phyloP scores from a whole-genome alignment of 2,888 invertebrate species.

The Neria commutata region DNA sequence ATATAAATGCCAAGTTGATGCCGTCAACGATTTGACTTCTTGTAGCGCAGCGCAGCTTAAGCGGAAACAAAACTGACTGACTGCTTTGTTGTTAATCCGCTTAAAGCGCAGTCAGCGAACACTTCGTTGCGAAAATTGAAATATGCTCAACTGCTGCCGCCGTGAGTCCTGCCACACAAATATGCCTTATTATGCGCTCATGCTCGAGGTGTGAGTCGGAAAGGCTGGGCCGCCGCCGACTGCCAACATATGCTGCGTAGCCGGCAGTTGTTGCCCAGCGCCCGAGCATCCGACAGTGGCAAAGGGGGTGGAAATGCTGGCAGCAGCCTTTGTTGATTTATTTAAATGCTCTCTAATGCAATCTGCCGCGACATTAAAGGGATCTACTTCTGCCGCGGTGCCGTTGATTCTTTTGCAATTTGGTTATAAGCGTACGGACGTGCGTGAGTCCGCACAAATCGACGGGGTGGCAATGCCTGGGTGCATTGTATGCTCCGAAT shows the following conservation, averaged over 20 bases:
- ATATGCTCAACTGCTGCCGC: background rate
- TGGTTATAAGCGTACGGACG: constrained; percentile 43
- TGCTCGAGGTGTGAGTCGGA: constrained; percentile 21
- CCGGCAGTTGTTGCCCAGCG: background rate
- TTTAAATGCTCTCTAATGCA: constrained; percentile 31
- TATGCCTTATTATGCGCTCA: background rate
- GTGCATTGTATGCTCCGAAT: background rate
- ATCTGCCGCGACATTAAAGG: constrained; percentile 3
- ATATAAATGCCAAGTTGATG: too few species aligned
- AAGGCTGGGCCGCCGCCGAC: constrained; percentile 30
- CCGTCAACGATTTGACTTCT: constrained; percentile 21
- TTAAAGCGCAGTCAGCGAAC: constrained; percentile 38
- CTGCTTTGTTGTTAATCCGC: constrained; percentile 48
- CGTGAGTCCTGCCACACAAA: background rate
- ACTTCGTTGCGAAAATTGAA: too few species aligned
- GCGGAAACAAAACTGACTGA: constrained; percentile 45
- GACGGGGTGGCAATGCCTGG: constrained; percentile 23
- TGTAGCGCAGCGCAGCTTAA: constrained; percentile 46
- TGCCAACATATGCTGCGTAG: constrained; percentile 43
- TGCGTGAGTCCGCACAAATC: constrained; percentile 14
- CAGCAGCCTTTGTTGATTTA: constrained; percentile 35
- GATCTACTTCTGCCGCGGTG: constrained; percentile 17
- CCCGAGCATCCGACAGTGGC: background rate
- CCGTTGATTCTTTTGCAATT: constrained; percentile 52
- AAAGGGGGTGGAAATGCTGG: constrained; percentile 35